Base-by-base conservation (phyloP, 1,140 invertebrate genomes). In the Rhynchophorus ferrugineus region DNA sequence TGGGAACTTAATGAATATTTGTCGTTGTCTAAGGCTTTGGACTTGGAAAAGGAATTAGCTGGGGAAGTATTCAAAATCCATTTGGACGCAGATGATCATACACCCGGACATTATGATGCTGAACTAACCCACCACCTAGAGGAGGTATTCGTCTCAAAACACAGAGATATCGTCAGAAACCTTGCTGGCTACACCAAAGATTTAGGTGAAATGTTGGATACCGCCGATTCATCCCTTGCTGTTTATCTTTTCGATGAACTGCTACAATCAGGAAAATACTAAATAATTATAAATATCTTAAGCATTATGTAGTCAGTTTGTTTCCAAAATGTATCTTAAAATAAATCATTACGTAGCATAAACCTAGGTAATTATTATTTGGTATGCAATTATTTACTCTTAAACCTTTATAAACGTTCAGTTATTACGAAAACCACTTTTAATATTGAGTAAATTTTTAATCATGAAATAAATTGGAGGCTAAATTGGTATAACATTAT, bases 61-160 rank as follows among this genome's bases (percentile, higher is more conserved):
- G 63, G 71, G n/a, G 74, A 81, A 44, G 83, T 82, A 3, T 71
- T 83, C 59, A 69, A 73, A 51, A 79, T 90, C 46, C 84, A 89
- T 67, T 48, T 53, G 7, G 68, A 74, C 44, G 74, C 71, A 19
- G 74, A 71, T 5, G 69, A 69, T 57, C 52, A 68, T 49, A 68
- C 68, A 57, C 66, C 72, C 21, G 63, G 70, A 18, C 60, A 71
- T 21, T 79, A 82, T 58, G 82, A 85, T 60, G 75, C 81, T 53
- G 81, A 84, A 71, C 69, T 86, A 56, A 76, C 80, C 21, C 80
- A 83, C 59, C 87, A 79, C 59, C 58, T 89, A 0, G 85, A 88
- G 56, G 82, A 88, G 51, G 74, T 85, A 54, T 87, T 87, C 69
- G 72, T 86, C 44, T 75, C 80, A 62, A 62, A 80, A 44, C 83